Conservation (phyloP, 2,113 vertebrate genomes). For the Otus sunia region DNA sequence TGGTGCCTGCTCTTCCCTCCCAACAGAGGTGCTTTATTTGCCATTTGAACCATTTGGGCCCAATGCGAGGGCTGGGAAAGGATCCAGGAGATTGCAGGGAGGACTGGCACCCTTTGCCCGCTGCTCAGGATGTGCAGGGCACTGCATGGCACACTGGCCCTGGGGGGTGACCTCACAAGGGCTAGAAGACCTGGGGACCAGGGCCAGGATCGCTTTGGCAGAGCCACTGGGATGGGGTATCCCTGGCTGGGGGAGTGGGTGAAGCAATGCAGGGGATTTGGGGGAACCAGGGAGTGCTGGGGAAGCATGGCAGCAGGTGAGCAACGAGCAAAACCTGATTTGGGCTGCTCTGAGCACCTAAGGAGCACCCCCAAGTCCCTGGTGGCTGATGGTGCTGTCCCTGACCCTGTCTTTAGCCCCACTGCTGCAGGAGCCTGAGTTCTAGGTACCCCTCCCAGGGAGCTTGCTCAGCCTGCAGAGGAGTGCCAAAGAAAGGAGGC, state of each 20-base stretch:
- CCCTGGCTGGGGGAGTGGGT: fast-evolving
- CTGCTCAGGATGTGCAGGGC: fast-evolving
- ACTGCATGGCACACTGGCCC: not conserved
- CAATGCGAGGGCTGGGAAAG: not conserved
- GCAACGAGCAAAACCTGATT: not conserved
- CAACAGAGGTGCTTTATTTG: not conserved
- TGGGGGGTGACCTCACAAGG: not conserved
- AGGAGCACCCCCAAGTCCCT: not conserved
- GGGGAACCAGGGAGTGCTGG: not conserved
- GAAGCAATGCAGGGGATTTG: not conserved
- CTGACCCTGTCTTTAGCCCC: conserved; percentile 57
- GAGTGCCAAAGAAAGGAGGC: not conserved
- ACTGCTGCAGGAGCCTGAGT: not conserved
- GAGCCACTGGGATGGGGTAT: not conserved
- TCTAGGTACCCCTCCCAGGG: not conserved
- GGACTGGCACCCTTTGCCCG: not conserved
- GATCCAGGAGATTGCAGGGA: not conserved
- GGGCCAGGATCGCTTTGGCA: not conserved
- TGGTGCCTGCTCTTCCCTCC: not conserved
- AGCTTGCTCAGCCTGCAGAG: not conserved
- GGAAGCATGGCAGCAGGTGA: not conserved
- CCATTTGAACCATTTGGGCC: not conserved
- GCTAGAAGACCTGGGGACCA: not conserved
- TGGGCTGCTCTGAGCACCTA: not conserved
- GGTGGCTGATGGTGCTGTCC: conserved; percentile 23